Base-by-base conservation (phyloP, 2,113 vertebrate species). In the Mesocricetus auratus region DNA sequence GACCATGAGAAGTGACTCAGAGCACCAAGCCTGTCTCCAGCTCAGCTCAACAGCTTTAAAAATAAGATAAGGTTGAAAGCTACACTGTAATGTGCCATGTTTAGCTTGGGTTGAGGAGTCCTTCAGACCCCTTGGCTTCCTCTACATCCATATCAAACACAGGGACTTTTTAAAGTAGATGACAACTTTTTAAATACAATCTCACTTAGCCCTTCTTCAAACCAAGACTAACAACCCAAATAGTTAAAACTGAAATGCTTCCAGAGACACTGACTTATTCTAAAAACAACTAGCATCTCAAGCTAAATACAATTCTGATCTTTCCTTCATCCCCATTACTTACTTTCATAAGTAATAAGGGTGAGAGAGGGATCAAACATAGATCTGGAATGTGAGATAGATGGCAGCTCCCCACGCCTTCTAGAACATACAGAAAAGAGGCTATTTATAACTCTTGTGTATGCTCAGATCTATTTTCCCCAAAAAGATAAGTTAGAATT, bases 301-400 rank as follows among this genome's bases (percentile, higher is more conserved):
- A 94, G 24, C 22, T 71, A 36, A 26, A 74, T 81, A 91, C 60
- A 95, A 50, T 17, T 9, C 90, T n/a, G 47, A 45, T 96, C 13
- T 94, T 97, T 50, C 87, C 97, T 97, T 97, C 92, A 94, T 98
- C 97, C n/a, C n/a, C n/a, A n/a, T n/a, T n/a, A n/a, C n/a, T n/a
- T n/a, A n/a, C n/a, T 98, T 69, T 96, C 95, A 19, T 91, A 96
- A 98, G 24, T 95, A 97, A 73, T 68, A 96, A 94, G 89, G 82
- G 58, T 94, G 96, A 93, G 47, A 77, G 89, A 53, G 96, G 47
- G 78, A 75, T 82, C 83, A 91, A 29, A 42, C 22, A 21, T 58
- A 81, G 17, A 36, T 22, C 19, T 17, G 68, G 77, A 94, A 45
- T 73, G n/a, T 56, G 97, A 97, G 97, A 98, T 98, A 97, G 96